Percentiles rank a stretch among this genome's conserved stretches.
Evolutionary conservation across 2,888 invertebrate genomes (phyloP).

Genomic region (Ypsolopha scabrella): DNA sequence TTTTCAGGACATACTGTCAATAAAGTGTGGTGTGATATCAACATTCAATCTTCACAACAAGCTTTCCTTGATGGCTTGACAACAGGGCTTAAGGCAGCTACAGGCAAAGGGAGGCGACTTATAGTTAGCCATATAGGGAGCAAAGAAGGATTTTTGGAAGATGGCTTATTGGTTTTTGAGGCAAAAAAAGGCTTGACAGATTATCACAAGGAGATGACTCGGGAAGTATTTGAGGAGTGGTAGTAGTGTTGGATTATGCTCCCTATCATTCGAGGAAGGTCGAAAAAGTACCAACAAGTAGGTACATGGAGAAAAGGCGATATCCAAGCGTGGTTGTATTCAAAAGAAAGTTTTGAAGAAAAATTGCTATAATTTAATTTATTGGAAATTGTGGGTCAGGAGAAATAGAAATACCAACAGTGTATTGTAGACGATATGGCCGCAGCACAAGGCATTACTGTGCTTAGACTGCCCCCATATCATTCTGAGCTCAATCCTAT

Average conservation of each 20-base stretch:
- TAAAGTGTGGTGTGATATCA: conserved; percentile 8
- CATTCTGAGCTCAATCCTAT: too few species aligned
- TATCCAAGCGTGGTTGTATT: not conserved
- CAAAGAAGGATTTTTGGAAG: conserved; percentile 14
- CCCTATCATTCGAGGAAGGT: not conserved
- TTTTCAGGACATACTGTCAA: conserved; percentile 8
- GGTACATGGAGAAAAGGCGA: not conserved
- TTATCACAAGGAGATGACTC: conserved; percentile 17
- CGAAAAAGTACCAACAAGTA: not conserved
- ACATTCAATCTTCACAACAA: conserved; percentile 9
- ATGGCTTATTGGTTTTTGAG: conserved; percentile 13
- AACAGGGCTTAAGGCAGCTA: conserved; percentile 10
- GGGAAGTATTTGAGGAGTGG: not conserved
- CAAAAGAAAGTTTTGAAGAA: not conserved
- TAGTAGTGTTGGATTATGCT: too few species aligned
- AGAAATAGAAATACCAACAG: not conserved
- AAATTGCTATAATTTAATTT: not conserved
- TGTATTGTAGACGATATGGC: too few species aligned
- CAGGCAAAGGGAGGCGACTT: conserved; percentile 13
- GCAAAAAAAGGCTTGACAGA: conserved; percentile 14
- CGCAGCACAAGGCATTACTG: too few species aligned
- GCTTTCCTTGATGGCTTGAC: conserved; percentile 11
- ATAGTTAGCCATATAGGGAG: conserved; percentile 15
- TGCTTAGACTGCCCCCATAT: too few species aligned
- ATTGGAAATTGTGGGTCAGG: not conserved